Conservation (phyloP, 2,113 vertebrate species). For the Mormyrus lacerda region DNA sequence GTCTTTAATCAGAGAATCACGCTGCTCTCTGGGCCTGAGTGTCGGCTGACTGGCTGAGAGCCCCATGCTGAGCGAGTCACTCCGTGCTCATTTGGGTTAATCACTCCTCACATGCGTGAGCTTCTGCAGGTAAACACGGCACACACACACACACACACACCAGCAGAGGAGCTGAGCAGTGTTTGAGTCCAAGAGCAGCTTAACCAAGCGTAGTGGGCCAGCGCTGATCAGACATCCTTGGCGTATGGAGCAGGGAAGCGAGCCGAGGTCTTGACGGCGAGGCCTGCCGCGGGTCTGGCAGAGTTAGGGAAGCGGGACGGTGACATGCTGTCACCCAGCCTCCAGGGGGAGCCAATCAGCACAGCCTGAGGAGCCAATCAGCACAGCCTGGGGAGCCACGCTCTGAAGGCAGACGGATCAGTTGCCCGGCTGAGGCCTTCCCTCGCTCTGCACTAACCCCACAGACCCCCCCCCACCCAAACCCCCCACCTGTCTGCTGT, state of each 20-base stretch:
- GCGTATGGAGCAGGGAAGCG: slow-evolving; percentile 1
- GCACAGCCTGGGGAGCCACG: background rate
- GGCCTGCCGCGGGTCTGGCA: background rate
- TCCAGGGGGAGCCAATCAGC: slow-evolving; percentile 26
- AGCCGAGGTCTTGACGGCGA: background rate
- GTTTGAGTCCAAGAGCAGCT: slow-evolving; percentile 6
- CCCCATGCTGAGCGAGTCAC: background rate
- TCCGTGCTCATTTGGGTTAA: background rate
- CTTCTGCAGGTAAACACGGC: background rate
- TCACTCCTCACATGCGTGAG: background rate
- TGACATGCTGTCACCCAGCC: slow-evolving; percentile 23
- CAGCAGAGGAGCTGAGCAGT: background rate
- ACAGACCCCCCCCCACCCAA: too few relatives aligned
- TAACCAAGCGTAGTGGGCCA: slow-evolving; percentile 26
- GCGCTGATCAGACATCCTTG: background rate
- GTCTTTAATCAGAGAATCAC: background rate
- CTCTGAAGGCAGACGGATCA: background rate
- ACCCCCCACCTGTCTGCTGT: background rate
- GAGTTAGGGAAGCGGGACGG: slow-evolving; percentile 13
- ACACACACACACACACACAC: background rate
- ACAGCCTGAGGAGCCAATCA: slow-evolving; percentile 2
- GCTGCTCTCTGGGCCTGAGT: background rate
- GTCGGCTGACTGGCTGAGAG: background rate
- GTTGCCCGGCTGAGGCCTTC: background rate
- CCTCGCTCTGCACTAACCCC: background rate